phyloP scores from a whole-genome alignment of 30 jellyfish, hydroid and myxozoan genomes.

The Aurelia sp. region DNA sequence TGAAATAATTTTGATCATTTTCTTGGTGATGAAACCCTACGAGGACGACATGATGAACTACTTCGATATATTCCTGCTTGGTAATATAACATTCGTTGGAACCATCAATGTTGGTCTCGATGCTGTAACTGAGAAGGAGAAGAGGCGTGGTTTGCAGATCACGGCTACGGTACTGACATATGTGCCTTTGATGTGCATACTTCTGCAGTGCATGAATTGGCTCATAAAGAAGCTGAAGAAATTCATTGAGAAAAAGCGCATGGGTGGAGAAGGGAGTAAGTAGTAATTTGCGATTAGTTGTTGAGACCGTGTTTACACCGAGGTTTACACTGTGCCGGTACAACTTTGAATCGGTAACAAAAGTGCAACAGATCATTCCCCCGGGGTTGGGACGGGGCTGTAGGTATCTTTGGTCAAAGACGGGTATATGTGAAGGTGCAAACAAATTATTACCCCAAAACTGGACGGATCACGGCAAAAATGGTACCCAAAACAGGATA shows the following conservation, averaged over 20 bases:
- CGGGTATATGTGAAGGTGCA: too few relatives aligned
- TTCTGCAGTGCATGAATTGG: conserved; percentile 22
- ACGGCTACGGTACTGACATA: conserved; percentile 28
- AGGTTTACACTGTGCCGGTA: too few relatives aligned
- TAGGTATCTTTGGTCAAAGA: too few relatives aligned
- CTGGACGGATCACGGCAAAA: too few relatives aligned
- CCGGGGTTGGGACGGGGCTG: too few relatives aligned
- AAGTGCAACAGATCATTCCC: too few relatives aligned
- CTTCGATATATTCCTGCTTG: conserved; percentile 70
- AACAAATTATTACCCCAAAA: too few relatives aligned
- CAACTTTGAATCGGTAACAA: too few relatives aligned
- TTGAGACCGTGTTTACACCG: too few relatives aligned
- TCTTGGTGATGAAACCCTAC: conserved; percentile 72
- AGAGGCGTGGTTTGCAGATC: conserved; percentile 36
- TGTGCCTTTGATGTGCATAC: conserved; percentile 34
- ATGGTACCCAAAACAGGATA: too few relatives aligned
- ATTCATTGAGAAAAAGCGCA: not conserved
- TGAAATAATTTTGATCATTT: conserved; percentile 41
- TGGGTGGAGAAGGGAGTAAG: not conserved
- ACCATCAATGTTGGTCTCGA: conserved; percentile 51
- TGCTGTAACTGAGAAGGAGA: conserved; percentile 39
- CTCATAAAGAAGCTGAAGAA: not conserved
- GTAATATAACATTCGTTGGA: conserved; percentile 55
- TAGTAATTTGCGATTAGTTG: not conserved
- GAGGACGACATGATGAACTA: conserved; percentile 50